A percentile compares a stretch with the other conserved stretches of the same genome.
These are phyloP conservation scores for Cassiopea xamachana DNA, from an alignment of 30 jellyfish, hydroid and myxozoan species.

Conservation along the genomic window DNA sequence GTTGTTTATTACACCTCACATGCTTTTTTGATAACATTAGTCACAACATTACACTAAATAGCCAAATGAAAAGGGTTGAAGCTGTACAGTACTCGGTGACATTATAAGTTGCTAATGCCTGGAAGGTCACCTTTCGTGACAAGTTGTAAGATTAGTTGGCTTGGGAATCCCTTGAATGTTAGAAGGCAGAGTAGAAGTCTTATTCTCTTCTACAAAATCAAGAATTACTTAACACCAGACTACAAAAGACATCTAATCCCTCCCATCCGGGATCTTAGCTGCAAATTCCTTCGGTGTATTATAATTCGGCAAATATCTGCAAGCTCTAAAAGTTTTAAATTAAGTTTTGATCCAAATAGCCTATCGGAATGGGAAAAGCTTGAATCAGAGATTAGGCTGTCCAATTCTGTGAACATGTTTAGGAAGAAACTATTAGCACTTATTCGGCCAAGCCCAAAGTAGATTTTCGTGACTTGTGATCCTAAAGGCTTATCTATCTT, in stretches of 20 bases:
- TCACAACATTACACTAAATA: background rate
- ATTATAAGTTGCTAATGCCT: conserved; percentile 21
- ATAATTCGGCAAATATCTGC: conserved; percentile 27
- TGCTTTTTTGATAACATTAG: background rate
- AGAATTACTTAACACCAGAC: conserved; percentile 46
- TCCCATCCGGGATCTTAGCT: conserved; percentile 23
- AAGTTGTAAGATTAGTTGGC: conserved; percentile 44
- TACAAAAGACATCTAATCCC: conserved; percentile 56
- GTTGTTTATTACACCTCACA: background rate
- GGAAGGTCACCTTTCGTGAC: conserved; percentile 54
- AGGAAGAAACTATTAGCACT: conserved; percentile 36
- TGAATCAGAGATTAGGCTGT: conserved; percentile 30
- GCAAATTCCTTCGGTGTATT: conserved; percentile 14
- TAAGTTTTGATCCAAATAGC: conserved; percentile 55
- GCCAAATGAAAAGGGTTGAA: conserved; percentile 31
- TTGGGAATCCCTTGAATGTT: conserved; percentile 46
- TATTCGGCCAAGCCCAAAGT: too few relatives aligned
- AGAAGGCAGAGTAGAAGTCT: conserved; percentile 71
- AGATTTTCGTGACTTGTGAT: too few relatives aligned
- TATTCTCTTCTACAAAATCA: conserved; percentile 33
- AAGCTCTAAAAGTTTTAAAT: conserved; percentile 21
- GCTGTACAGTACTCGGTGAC: conserved; percentile 24
- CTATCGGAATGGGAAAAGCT: conserved; percentile 54
- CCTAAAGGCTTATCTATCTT: too few relatives aligned
- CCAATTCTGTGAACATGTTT: too few relatives aligned